Evolutionary conservation across 1,140 invertebrate genomes (phyloP).

Genomic region (Habropoda laboriosa): DNA sequence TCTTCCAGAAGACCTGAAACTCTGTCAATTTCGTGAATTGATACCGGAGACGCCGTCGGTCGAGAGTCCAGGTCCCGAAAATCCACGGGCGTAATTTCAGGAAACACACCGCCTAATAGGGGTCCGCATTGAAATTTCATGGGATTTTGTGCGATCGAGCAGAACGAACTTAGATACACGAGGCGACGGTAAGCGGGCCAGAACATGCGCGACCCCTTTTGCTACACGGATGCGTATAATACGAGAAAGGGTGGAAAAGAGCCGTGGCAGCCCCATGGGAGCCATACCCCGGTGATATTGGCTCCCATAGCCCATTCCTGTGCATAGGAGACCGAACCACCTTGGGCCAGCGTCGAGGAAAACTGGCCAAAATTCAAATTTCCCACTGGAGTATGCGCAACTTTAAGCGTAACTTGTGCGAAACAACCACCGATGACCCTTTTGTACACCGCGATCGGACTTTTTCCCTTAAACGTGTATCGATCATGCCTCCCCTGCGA

Average conservation of each 20-base stretch:
- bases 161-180: conserved; percentile 56
- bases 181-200: conserved; percentile 27
- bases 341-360: conserved; percentile 59
- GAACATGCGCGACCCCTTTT: conserved; percentile 47
- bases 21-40: background rate
- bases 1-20: background rate
- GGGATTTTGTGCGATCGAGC: conserved; percentile 65
- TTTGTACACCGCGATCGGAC: background rate
- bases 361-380: conserved; percentile 69
- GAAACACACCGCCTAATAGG: conserved; percentile 41
- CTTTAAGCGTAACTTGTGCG: conserved; percentile 66
- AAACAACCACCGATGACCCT: conserved; percentile 48
- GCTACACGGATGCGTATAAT: conserved; percentile 63
- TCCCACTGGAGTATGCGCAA: conserved; percentile 65
- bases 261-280: conserved; percentile 56
- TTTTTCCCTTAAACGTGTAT: background rate
- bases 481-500: too few relatives aligned
- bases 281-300: conserved; percentile 69
- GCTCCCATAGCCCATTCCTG: conserved; percentile 69
- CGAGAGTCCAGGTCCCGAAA: background rate
- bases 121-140: conserved; percentile 65
- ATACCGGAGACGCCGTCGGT: background rate
- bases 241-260: conserved; percentile 69
- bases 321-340: conserved; percentile 63
- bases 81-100: conserved; percentile 12